Percentiles rank a stretch among this genome's conserved stretches.
Evolutionary conservation across 2,888 invertebrate genomes (phyloP).

Genomic region (Holacanthella duospinosa): DNA sequence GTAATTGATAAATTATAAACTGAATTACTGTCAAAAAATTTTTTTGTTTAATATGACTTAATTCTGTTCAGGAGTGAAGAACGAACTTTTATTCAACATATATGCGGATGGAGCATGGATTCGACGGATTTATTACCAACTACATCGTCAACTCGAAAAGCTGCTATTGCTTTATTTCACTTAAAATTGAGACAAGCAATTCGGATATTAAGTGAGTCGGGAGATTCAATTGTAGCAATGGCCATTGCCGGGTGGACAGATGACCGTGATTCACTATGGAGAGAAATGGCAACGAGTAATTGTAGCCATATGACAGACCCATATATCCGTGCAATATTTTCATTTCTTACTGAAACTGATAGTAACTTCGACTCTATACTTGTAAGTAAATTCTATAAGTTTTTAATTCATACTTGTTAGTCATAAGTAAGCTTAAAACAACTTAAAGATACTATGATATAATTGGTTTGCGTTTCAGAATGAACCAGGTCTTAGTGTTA

Average conservation of each 20-base stretch:
- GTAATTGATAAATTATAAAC: slow-evolving; percentile 14
- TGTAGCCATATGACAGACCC: slow-evolving; percentile 72
- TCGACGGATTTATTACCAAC: neutral
- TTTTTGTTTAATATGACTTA: slow-evolving; percentile 17
- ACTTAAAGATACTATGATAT: neutral
- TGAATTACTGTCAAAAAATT: too few relatives aligned
- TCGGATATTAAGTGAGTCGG: slow-evolving; percentile 61
- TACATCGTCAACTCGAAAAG: slow-evolving; percentile 63
- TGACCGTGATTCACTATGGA: slow-evolving; percentile 69
- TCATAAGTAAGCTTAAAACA: neutral
- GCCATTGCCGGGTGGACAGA: slow-evolving; percentile 60
- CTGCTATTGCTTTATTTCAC: slow-evolving; percentile 83
- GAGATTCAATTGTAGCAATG: slow-evolving; percentile 35
- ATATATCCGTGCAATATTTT: slow-evolving; percentile 80
- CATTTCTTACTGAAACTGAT: slow-evolving; percentile 72
- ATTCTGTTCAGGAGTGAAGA: slow-evolving; percentile 53
- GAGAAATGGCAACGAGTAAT: slow-evolving; percentile 61
- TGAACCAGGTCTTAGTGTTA: slow-evolving; percentile 71
- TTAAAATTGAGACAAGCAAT: slow-evolving; percentile 72
- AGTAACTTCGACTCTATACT: slow-evolving; percentile 64
- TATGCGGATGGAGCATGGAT: slow-evolving; percentile 84
- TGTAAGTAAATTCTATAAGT: slow-evolving; percentile 49
- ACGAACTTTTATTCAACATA: slow-evolving; percentile 65
- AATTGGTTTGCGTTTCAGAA: slow-evolving; percentile 47
- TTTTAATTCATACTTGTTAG: neutral